These are phyloP conservation scores for Chironomus riparius DNA, from an alignment of 2,888 invertebrate genomes.

Conservation along the genomic window DNA sequence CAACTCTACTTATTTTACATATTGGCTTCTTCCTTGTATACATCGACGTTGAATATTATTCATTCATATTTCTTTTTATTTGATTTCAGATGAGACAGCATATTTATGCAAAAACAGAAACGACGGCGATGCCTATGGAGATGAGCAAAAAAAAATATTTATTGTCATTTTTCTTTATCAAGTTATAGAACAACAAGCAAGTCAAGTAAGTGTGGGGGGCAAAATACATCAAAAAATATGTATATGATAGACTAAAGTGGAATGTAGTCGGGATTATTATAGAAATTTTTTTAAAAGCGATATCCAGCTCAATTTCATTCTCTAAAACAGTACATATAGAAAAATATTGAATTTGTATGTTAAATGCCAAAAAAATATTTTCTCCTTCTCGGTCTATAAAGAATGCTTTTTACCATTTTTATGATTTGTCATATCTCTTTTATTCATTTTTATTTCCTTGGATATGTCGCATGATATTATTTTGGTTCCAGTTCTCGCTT, in stretches of 20 bases:
- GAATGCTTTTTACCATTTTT: constrained; percentile 13
- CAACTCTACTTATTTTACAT: background rate
- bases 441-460: background rate
- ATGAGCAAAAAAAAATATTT: no score
- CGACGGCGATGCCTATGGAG: no score
- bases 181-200: no score
- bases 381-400: background rate
- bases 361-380: constrained; percentile 17
- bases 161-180: no score
- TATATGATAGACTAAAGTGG: no score
- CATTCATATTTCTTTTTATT: constrained; percentile 6
- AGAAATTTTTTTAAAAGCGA: no score
- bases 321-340: background rate
- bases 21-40: background rate
- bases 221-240: no score
- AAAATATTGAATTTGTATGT: constrained; percentile 20
- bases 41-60: constrained; percentile 1
- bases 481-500: background rate
- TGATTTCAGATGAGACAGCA: constrained; percentile 11
- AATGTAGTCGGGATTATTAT: no score
- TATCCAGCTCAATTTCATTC: no score
- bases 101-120: background rate
- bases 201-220: no score
- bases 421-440: constrained; percentile 18
- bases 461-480: background rate